Percentiles rank a stretch among this genome's conserved stretches.
phyloP scores from a whole-genome alignment of 2,113 vertebrate species.

The Turnix velox region DNA sequence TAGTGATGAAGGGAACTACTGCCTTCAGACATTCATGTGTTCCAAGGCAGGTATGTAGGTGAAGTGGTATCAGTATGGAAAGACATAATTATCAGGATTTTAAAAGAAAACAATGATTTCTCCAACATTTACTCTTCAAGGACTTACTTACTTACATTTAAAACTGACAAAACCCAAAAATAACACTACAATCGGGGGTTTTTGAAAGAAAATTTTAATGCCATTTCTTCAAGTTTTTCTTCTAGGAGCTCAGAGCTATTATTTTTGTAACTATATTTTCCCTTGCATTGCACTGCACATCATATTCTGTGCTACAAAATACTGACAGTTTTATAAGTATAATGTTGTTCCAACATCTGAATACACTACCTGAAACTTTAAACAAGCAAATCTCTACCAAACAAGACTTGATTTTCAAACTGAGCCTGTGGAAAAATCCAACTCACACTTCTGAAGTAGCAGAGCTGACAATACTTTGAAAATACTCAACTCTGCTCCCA shows the following conservation, averaged over 20 bases:
- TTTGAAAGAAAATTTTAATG: background rate
- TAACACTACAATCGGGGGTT: background rate
- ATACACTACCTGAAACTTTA: background rate
- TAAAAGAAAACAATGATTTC: background rate
- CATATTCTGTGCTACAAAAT: background rate
- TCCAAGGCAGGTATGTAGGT: background rate
- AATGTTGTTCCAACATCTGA: background rate
- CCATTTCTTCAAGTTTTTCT: background rate
- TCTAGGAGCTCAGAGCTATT: background rate
- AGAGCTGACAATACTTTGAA: background rate
- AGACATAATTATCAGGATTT: background rate
- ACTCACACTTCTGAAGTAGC: background rate
- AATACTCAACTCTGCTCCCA: background rate
- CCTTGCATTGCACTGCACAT: background rate
- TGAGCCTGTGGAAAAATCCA: background rate
- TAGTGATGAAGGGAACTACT: background rate
- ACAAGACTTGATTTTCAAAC: background rate
- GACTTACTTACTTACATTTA: background rate
- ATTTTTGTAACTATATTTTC: background rate
- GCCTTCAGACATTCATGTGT: accelerated
- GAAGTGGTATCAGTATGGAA: background rate
- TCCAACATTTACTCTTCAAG: background rate
- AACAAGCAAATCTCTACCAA: background rate
- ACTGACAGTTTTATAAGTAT: background rate
- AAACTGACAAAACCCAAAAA: background rate